Base-by-base conservation (phyloP, 2,888 invertebrate genomes). In the Sesamia inferens region DNA sequence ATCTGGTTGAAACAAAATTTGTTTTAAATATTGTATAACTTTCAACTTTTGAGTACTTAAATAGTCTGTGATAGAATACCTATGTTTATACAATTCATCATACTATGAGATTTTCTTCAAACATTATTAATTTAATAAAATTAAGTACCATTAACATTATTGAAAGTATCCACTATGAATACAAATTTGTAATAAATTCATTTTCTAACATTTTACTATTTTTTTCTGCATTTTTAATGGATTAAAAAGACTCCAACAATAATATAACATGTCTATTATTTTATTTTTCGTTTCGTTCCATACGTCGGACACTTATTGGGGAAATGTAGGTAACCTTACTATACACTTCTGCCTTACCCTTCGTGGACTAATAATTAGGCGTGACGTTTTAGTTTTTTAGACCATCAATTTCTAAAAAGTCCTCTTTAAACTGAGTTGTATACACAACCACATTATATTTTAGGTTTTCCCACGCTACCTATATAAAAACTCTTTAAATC, bases 121-220 rank as follows among this genome's bases (percentile, higher is more conserved):
- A 74, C 68, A 85, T 84, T 84, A 74, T 87, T 87, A 76, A 70
- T 72, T 71, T 70, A 13, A 10, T 31, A 71, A 72, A 69, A 51
- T 22, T 54, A 76, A 64, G 67, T 62, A 78, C 57, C 51, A 67
- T 76, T 74, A 75, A 51, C 68, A 68, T 61, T 63, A 78, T 71
- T 78, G 65, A 31, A 79, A 75, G 39, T 79, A 76, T 78, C 76
- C 66, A 86, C 75, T 74, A 86, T 80, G 87, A 94, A 96, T 95
- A 95, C 95, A 96, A 96, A 96, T 96, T 95, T 96, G 96, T 95
- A 96, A 96, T 96, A 92, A 92, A 93, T 95, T 95, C 94, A 93
- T 94, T 95, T 94, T 94, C 92, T 94, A 94, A 94, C 92, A 93
- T 92, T 92, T 90, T 91, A 93, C 92, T 92, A 93, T 94, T 93